Evolutionary conservation across 2,797 vertebrate genomes (phyloP).

Genomic region (Melanogrammus aeglefinus): DNA sequence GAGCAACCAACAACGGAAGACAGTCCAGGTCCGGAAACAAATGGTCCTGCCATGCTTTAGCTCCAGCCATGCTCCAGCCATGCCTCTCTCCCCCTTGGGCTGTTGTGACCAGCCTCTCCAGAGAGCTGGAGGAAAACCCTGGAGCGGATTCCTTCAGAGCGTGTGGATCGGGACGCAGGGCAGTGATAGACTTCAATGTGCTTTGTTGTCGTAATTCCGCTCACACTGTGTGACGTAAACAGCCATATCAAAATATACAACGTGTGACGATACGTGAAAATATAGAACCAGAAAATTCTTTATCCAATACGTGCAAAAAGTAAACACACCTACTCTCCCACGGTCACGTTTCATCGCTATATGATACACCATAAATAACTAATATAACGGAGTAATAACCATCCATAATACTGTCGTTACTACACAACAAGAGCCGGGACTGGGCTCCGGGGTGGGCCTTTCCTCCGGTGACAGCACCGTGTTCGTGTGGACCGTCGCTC

Average conservation of each 20-base stretch:
- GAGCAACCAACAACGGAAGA: not conserved
- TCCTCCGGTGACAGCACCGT: not conserved
- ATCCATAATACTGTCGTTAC: slow-evolving; percentile 50
- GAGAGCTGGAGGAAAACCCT: not conserved
- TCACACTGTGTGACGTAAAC: slow-evolving; percentile 64
- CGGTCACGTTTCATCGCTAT: slow-evolving; percentile 60
- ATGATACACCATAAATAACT: slow-evolving; percentile 67
- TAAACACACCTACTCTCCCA: slow-evolving; percentile 63
- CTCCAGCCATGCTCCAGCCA: not conserved
- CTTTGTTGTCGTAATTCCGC: slow-evolving; percentile 55
- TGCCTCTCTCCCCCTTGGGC: not conserved
- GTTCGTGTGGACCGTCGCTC: not conserved
- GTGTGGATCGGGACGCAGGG: slow-evolving; percentile 38
- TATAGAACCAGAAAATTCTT: slow-evolving; percentile 59
- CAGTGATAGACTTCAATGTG: slow-evolving; percentile 53
- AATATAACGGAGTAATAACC: slow-evolving; percentile 70
- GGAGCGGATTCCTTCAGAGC: not conserved
- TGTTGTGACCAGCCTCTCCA: not conserved
- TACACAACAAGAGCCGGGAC: slow-evolving; percentile 45
- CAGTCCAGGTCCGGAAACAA: not conserved
- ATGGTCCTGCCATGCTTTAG: not conserved
- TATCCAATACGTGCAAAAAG: slow-evolving; percentile 63
- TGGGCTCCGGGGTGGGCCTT: too few relatives aligned
- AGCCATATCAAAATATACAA: slow-evolving; percentile 65
- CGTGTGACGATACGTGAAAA: slow-evolving; percentile 58